Evolutionary conservation across 1,140 invertebrate genomes (phyloP).

Genomic region (Ostrea denselamellosa): DNA sequence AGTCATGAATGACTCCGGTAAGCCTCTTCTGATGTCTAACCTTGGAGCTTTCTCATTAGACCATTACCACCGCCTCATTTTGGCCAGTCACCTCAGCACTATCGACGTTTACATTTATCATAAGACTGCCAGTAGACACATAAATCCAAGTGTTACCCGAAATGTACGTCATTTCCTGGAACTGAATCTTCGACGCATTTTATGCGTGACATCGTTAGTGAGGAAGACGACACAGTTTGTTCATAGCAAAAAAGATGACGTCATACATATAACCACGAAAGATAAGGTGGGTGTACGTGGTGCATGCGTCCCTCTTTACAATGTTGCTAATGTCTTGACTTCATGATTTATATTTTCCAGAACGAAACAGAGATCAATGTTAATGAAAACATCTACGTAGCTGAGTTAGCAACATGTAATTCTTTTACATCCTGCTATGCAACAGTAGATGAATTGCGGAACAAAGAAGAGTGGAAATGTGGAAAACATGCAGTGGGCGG

Average conservation of each 20-base stretch:
- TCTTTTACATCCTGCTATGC: not conserved
- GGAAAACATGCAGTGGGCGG: not conserved
- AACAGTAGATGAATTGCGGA: not conserved
- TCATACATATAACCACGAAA: conserved; percentile 1
- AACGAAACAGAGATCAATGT: not conserved
- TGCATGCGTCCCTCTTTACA: not conserved
- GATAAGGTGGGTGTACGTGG: not conserved
- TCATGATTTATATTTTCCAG: not conserved
- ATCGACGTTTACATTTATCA: conserved; percentile 7
- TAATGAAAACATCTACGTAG: not conserved
- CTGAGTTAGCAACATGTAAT: conserved; percentile 6
- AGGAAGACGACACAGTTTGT: conserved; percentile 7
- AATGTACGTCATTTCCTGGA: conserved; percentile 26
- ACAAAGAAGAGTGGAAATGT: conserved; percentile 14
- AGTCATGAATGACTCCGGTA: not conserved
- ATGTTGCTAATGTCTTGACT: not conserved
- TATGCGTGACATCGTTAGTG: conserved; percentile 5
- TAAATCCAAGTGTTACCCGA: not conserved
- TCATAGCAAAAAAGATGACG: not conserved
- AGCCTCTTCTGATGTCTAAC: not conserved
- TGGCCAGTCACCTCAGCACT: not conserved
- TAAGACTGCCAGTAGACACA: not conserved
- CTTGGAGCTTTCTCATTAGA: conserved; percentile 4
- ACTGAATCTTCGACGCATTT: not conserved
- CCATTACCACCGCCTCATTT: conserved; percentile 4